Conservation (phyloP, 2,113 vertebrate genomes). For the Xiphophorus maculatus region DNA sequence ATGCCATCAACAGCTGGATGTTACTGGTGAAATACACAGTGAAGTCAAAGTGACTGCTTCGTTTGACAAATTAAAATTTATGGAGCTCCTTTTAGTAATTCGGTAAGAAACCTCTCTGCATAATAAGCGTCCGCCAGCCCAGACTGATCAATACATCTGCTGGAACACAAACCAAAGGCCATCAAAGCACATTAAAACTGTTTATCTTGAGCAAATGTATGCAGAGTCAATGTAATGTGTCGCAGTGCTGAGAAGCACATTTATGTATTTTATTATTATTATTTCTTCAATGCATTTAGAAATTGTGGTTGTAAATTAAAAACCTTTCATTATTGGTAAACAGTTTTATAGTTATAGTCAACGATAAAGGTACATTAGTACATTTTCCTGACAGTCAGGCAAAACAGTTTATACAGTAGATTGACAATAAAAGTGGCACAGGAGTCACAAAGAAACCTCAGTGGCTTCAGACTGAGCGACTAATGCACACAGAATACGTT, state of each 20-base stretch:
- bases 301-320: too few relatives aligned
- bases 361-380: neutral
- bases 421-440: neutral
- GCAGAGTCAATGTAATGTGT: neutral
- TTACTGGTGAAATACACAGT: neutral
- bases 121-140: neutral
- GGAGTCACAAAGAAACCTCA: too few relatives aligned
- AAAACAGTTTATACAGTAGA: neutral
- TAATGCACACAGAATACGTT: too few relatives aligned
- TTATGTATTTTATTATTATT: too few relatives aligned
- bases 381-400: neutral
- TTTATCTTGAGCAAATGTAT: neutral
- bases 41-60: neutral
- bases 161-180: neutral
- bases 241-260: neutral
- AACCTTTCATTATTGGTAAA: too few relatives aligned
- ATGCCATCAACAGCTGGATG: too few relatives aligned
- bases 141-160: conserved; percentile 11
- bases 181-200: neutral
- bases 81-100: neutral
- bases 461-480: too few relatives aligned
- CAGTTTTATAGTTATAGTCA: neutral
- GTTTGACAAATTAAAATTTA: neutral
- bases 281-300: too few relatives aligned
- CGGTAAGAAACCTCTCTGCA: conserved; percentile 1